Conservation (phyloP, 2,113 vertebrate species). For the Macaca nemestrina region DNA sequence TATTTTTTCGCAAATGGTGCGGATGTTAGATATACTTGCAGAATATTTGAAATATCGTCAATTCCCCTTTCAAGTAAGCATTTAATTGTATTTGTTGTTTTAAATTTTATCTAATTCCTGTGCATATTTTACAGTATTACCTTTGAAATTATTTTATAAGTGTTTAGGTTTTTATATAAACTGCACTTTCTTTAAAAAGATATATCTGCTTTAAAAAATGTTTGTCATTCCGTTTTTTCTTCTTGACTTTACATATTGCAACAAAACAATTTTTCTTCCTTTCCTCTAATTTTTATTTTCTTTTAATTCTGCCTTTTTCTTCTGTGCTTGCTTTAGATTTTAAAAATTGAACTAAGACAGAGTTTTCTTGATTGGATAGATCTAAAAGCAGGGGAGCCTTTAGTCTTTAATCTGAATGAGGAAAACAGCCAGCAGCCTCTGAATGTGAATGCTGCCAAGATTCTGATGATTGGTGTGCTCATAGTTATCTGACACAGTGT, state of each 20-base stretch:
- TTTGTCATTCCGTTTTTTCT: not conserved
- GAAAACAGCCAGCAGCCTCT: not conserved
- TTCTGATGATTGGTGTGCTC: not conserved
- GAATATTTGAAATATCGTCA: conserved; percentile 96
- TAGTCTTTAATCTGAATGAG: not conserved
- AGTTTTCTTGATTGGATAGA: not conserved
- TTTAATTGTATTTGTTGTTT: conserved; percentile 44
- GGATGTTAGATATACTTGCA: conserved; percentile 99
- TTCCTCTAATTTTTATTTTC: not conserved
- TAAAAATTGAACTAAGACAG: not conserved
- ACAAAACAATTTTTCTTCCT: not conserved
- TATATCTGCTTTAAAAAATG: not conserved
- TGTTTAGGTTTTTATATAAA: conserved; percentile 8
- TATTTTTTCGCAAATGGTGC: conserved; percentile 99
- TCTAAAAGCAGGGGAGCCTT: not conserved
- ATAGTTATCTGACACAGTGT: not conserved
- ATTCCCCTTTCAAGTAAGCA: conserved; percentile 95
- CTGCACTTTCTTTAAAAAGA: not conserved
- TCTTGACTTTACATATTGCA: not conserved
- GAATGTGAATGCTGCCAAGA: not conserved
- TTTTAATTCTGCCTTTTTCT: not conserved
- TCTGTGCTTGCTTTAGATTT: not conserved
- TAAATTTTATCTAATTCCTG: conserved; percentile 19
- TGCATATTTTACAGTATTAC: not conserved
- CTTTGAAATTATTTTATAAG: conserved; percentile 22